Evolutionary conservation across 2,888 invertebrate genomes (phyloP), one percentile per base, ranked within the genome.

Genomic region (Branchipolynoe longqiensis): DNA sequence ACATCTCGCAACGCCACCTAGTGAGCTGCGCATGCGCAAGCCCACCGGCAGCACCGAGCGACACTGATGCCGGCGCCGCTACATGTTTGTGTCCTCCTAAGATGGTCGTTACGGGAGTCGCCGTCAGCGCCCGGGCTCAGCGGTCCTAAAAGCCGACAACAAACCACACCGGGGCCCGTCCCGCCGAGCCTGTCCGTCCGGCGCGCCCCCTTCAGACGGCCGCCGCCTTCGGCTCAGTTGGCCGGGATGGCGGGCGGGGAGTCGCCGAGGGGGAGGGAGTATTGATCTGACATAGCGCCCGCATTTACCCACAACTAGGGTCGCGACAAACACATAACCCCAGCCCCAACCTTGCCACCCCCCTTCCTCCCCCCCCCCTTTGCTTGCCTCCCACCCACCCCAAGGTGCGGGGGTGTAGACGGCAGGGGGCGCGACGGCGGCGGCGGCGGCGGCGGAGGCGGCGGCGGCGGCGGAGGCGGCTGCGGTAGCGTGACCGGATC

Each of bases 281-380:
- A 69, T 69, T 69, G 69, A 69, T 69, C 69, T 18, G 36, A 12
- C 14, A 69, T 69, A 33, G 38, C 14, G 69, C 69, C 38, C 36
- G 25, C 69, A 69, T 69, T 69, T 69, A 69, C 62, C 33, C 6
- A 4, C 4, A 8, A n/a, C 58, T 25, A 58, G 58, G n/a, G 58
- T 6, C 58, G n/a, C 14, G 4, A 58, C 58, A 58, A 8, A 48
- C 48, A 58, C 58, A 58, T 4, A 4, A 2, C 62, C 62, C 25
- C 62, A 14, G n/a, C 28, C 28, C 62, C 56, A 56, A 3, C 25
- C 25, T 2, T 14, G 22, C 56, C 22, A 22, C 12, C 56, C 56
- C 56, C 56, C 25, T 25, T 56, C 56, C 56, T 8, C 28, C 62
- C 31, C 62, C 14, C 62, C 1, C 12, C 14, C 28, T n/a, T 1